Conservation (phyloP, 2,113 vertebrate species). For the Pimephales promelas region DNA sequence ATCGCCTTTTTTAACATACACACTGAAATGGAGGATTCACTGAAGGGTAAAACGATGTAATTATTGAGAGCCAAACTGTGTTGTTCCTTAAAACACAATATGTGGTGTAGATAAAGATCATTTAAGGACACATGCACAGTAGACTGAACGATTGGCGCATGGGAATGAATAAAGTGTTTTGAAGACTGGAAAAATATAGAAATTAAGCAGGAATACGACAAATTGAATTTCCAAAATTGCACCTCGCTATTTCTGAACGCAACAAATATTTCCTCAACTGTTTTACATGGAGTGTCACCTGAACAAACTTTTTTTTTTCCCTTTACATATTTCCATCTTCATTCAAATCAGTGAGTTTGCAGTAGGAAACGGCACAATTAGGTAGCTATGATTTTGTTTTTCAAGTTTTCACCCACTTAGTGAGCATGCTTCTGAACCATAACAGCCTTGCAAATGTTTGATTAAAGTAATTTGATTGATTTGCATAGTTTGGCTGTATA, state of each 20-base stretch:
- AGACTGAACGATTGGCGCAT: neutral
- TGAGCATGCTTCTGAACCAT: neutral
- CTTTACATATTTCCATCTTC: neutral
- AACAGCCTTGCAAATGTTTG: neutral
- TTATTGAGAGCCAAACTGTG: conserved; percentile 15
- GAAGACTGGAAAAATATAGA: neutral
- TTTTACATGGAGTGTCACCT: neutral
- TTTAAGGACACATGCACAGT: neutral
- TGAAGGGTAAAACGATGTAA: conserved; percentile 18
- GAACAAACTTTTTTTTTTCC: neutral
- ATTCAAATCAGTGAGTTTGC: neutral
- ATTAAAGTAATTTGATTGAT: neutral
- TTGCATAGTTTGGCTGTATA: neutral
- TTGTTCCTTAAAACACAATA: neutral
- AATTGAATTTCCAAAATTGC: neutral
- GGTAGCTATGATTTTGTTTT: neutral
- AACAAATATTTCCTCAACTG: neutral
- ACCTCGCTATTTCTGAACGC: neutral
- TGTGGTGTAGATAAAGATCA: neutral
- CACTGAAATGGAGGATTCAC: conserved; percentile 6
- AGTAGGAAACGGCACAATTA: neutral
- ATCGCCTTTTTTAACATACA: neutral
- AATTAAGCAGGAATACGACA: neutral
- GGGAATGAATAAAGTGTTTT: neutral
- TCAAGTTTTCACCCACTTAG: neutral